These are phyloP conservation scores for Acipenser oxyrinchus DNA, from an alignment of 2,797 vertebrate species.

Conservation along the genomic window DNA sequence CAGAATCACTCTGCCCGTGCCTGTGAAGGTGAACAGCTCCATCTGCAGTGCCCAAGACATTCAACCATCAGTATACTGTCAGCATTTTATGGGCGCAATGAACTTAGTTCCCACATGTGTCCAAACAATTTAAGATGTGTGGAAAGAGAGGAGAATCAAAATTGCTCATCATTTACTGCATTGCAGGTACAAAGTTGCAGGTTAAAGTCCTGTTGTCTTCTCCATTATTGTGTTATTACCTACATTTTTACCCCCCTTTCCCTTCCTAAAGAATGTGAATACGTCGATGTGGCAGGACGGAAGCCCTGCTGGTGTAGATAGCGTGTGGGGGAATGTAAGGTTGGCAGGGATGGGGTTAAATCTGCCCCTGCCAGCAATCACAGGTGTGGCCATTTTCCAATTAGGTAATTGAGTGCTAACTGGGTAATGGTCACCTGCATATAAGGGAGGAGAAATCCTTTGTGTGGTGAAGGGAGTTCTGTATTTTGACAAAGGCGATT, in stretches of 20 bases:
- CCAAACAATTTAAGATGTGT: constrained; percentile 16
- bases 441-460: too few relatives aligned
- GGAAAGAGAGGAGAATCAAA: constrained; percentile 33
- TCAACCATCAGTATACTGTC: constrained; percentile 86
- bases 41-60: constrained; percentile 84
- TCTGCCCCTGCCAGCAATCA: too few relatives aligned
- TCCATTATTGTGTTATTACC: too few relatives aligned
- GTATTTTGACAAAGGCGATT: too few relatives aligned
- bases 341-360: background rate
- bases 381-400: too few relatives aligned
- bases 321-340: background rate
- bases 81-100: constrained; percentile 73
- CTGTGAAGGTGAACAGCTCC: constrained; percentile 78
- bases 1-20: constrained; percentile 81
- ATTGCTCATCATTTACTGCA: constrained; percentile 75
- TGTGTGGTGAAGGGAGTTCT: too few relatives aligned
- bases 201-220: too few relatives aligned
- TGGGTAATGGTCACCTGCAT: too few relatives aligned
- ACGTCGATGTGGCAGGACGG: too few relatives aligned
- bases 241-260: too few relatives aligned
- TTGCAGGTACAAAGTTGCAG: constrained; percentile 68
- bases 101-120: constrained; percentile 43
- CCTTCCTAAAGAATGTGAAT: too few relatives aligned
- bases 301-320: background rate
- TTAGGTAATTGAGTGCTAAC: too few relatives aligned